Conservation (phyloP, 2,113 vertebrate species). For the Platichthys stellatus region DNA sequence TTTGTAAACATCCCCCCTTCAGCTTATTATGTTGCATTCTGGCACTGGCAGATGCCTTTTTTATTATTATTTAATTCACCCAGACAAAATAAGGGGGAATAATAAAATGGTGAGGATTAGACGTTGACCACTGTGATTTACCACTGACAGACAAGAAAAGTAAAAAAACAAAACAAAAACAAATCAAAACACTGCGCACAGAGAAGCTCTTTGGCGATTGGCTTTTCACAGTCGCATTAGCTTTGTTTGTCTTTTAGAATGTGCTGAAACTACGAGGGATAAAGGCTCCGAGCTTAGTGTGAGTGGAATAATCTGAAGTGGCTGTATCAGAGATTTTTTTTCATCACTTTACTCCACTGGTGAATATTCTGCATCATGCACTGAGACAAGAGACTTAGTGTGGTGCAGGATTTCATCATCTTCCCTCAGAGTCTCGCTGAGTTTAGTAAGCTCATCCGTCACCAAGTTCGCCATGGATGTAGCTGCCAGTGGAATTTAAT, state of each 20-base stretch:
- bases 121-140: constrained; percentile 54
- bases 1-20: constrained; percentile 73
- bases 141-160: constrained; percentile 30
- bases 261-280: constrained; percentile 55
- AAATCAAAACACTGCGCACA: constrained; percentile 23
- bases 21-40: constrained; percentile 70
- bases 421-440: constrained; percentile 38
- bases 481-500: constrained; percentile 51
- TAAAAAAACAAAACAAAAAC: constrained; percentile 10
- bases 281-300: constrained; percentile 40
- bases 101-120: constrained; percentile 50
- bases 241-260: constrained; percentile 63
- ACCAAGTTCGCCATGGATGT: constrained; percentile 43
- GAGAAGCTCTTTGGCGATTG: constrained; percentile 30
- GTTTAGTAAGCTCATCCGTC: constrained; percentile 52
- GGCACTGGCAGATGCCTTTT: constrained; percentile 49
- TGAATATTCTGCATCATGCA: constrained; percentile 61
- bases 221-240: constrained; percentile 25
- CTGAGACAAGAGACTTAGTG: constrained; percentile 58
- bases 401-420: constrained; percentile 61
- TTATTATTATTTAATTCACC: constrained; percentile 57
- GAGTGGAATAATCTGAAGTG: constrained; percentile 66
- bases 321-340: constrained; percentile 64
- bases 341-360: constrained; percentile 65
- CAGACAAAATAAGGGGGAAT: constrained; percentile 27